Evolutionary conservation across 2,113 vertebrate species (phyloP).

Genomic region (Rhodinocichla rosea): DNA sequence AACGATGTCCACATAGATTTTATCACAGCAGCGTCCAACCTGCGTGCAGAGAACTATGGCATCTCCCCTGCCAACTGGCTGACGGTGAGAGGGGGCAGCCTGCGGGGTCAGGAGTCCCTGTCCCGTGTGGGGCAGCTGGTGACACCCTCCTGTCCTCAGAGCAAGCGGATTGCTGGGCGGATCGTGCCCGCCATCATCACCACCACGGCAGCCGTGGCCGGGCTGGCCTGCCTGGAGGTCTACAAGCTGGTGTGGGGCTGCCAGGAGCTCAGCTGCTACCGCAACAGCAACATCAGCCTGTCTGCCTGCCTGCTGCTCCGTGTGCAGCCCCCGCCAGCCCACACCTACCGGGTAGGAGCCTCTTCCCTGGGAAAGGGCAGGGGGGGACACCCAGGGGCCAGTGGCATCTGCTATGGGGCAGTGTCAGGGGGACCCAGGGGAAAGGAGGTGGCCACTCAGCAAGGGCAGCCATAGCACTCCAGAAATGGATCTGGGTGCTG

Average conservation of each 20-base stretch:
- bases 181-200: constrained; percentile 90
- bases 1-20: constrained; percentile 84
- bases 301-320: constrained; percentile 62
- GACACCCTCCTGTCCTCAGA: constrained; percentile 65
- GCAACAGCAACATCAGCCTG: constrained; percentile 72
- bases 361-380: fast-evolving
- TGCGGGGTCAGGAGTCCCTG: fast-evolving
- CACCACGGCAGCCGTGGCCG: constrained; percentile 82
- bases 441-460: not conserved
- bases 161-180: constrained; percentile 79
- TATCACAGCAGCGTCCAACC: constrained; percentile 80
- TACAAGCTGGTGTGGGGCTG: constrained; percentile 82
- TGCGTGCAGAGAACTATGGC: constrained; percentile 85
- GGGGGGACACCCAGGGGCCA: not conserved
- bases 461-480: not conserved
- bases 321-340: not conserved
- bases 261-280: constrained; percentile 66
- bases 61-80: constrained; percentile 75
- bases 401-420: not conserved
- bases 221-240: constrained; percentile 85
- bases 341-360: constrained; percentile 65
- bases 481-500: not conserved
- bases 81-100: constrained; percentile 1
- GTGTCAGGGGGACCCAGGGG: not conserved
- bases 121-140: fast-evolving